A percentile compares a stretch with the other conserved stretches of the same genome.
These are phyloP conservation scores for Zingel zingel DNA, from an alignment of 2,113 vertebrate genomes.

Conservation along the genomic window DNA sequence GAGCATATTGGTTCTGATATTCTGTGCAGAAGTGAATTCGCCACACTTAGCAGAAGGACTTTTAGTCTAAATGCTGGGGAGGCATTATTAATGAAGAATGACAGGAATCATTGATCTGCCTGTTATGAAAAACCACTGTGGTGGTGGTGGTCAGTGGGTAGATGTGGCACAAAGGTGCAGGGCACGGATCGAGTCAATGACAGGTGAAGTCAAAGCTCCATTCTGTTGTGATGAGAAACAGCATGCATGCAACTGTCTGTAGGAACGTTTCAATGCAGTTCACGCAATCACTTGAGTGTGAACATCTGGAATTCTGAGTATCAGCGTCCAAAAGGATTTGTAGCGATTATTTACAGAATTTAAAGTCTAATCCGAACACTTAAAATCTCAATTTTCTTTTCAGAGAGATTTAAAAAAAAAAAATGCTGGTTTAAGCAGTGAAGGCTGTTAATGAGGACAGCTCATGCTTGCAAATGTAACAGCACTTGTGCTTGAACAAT, in stretches of 20 bases:
- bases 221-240: neutral
- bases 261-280: neutral
- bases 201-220: constrained; percentile 21
- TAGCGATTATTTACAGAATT: constrained; percentile 20
- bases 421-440: constrained; percentile 18
- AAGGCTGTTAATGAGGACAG: constrained; percentile 59
- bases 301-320: constrained; percentile 29
- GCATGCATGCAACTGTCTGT: neutral
- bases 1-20: constrained; percentile 28
- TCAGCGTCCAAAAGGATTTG: constrained; percentile 7
- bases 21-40: neutral
- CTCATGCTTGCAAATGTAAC: constrained; percentile 48
- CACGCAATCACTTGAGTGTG: neutral
- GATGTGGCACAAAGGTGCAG: constrained; percentile 40
- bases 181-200: neutral
- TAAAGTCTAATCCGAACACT: constrained; percentile 37
- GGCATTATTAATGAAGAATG: constrained; percentile 62
- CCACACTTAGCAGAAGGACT: neutral
- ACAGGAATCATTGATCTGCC: constrained; percentile 70
- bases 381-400: neutral
- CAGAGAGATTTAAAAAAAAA: neutral
- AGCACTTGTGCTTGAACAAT: constrained; percentile 31
- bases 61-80: constrained; percentile 30
- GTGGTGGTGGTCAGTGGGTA: constrained; percentile 31
- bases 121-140: constrained; percentile 65